Conservation (phyloP, 2,797 vertebrate genomes). For the Eptatretus atami region DNA sequence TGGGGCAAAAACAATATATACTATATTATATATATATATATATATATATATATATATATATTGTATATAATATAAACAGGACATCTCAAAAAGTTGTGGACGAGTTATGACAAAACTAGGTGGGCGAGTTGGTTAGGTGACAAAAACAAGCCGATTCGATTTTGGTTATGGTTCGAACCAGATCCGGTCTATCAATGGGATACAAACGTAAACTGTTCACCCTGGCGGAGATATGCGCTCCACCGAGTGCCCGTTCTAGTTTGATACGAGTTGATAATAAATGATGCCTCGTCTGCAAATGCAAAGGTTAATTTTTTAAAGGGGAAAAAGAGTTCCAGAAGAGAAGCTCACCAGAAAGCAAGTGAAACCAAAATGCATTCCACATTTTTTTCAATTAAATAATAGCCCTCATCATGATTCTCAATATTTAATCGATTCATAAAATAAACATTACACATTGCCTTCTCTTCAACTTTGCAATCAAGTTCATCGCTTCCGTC, state of each 20-base stretch:
- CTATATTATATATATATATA: too few relatives aligned
- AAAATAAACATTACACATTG: too few relatives aligned
- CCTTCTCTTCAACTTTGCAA: constrained; percentile 16
- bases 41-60: too few relatives aligned
- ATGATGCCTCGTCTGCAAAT: background rate
- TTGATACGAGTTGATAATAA: too few relatives aligned
- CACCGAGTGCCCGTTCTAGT: too few relatives aligned
- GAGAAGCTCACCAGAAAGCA: background rate
- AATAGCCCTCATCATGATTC: background rate
- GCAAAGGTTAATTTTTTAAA: background rate
- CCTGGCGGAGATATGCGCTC: background rate
- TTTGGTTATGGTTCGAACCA: too few relatives aligned
- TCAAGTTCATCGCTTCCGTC: constrained; percentile 75
- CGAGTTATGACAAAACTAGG: too few relatives aligned
- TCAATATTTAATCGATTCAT: background rate
- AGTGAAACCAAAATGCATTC: background rate
- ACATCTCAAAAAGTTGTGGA: too few relatives aligned
- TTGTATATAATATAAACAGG: too few relatives aligned
- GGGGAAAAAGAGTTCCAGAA: background rate
- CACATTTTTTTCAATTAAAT: background rate
- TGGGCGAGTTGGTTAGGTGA: too few relatives aligned
- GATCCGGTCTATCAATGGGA: background rate
- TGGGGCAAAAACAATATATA: too few relatives aligned
- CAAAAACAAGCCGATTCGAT: too few relatives aligned
- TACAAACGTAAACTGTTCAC: background rate